Evolutionary conservation across 2,797 vertebrate species (phyloP).

Genomic region (Australoheros facetus): DNA sequence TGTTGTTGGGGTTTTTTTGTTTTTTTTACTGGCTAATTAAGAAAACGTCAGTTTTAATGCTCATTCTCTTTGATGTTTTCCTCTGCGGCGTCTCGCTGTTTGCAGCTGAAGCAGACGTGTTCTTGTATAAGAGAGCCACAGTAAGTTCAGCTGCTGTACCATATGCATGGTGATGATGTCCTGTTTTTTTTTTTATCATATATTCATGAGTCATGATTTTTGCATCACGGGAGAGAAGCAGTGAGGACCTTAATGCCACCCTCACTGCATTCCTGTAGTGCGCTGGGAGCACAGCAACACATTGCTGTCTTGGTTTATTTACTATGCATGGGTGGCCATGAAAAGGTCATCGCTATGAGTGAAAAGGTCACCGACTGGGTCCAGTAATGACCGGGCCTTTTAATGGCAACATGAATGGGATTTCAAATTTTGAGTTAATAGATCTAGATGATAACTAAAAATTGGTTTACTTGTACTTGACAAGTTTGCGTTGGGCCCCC

Average conservation of each 20-base stretch:
- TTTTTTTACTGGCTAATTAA: conserved; percentile 2
- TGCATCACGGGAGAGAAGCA: conserved; percentile 86
- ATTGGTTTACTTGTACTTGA: conserved; percentile 88
- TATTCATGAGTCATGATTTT: conserved; percentile 62
- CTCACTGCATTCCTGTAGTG: conserved; percentile 89
- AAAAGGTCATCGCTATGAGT: conserved; percentile 47
- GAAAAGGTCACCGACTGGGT: conserved; percentile 42
- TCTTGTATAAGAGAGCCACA: conserved; percentile 87
- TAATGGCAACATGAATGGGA: conserved; percentile 88
- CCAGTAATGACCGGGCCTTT: conserved; percentile 64
- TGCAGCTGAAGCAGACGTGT: conserved; percentile 87
- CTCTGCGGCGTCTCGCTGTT: conserved; percentile 85
- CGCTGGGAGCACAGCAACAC: conserved; percentile 90
- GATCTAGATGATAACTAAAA: conserved; percentile 83
- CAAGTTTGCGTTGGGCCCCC: conserved; percentile 87
- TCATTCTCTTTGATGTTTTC: conserved; percentile 40
- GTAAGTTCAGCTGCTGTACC: conserved; percentile 77
- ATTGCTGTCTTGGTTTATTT: conserved; percentile 72
- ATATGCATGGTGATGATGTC: conserved; percentile 28
- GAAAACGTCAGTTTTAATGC: conserved; percentile 1
- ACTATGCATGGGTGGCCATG: conserved; percentile 20
- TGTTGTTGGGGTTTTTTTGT: conserved; percentile 5
- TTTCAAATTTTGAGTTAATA: conserved; percentile 86
- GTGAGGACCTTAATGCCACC: conserved; percentile 89
- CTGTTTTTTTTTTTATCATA: conserved; percentile 39